phyloP scores from a whole-genome alignment of 2,888 invertebrate genomes.

The Apantesis nais region DNA sequence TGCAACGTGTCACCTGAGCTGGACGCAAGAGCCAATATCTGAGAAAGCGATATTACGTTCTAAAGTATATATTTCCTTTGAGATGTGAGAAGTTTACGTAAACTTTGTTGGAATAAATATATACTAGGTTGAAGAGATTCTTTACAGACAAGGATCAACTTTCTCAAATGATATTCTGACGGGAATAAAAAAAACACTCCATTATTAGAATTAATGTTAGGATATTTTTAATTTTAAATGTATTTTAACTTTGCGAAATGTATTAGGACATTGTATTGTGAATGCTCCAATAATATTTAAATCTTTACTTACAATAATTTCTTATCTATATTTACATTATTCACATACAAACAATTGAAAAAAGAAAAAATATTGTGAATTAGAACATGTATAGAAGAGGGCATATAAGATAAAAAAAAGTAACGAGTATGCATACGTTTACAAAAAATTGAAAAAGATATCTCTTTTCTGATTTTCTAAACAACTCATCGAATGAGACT shows the following conservation, averaged over 20 bases:
- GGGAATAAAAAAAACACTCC: background rate
- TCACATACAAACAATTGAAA: too few relatives aligned
- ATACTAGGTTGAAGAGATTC: background rate
- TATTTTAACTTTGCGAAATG: background rate
- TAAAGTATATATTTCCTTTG: slow-evolving; percentile 18
- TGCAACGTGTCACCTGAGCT: slow-evolving; percentile 32
- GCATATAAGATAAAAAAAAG: too few relatives aligned
- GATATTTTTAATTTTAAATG: background rate
- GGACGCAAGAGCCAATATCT: slow-evolving; percentile 41
- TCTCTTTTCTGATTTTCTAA: too few relatives aligned
- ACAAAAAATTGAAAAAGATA: too few relatives aligned
- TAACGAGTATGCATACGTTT: too few relatives aligned
- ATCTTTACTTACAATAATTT: too few relatives aligned
- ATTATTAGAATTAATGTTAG: background rate
- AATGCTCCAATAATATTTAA: too few relatives aligned
- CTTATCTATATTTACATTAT: too few relatives aligned
- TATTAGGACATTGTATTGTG: too few relatives aligned
- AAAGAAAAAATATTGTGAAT: too few relatives aligned
- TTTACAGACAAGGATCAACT: background rate
- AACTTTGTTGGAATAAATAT: slow-evolving; percentile 3
- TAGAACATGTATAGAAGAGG: too few relatives aligned
- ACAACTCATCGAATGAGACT: too few relatives aligned
- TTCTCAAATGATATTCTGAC: background rate
- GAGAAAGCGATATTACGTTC: slow-evolving; percentile 35
- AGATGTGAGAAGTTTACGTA: slow-evolving; percentile 15